Conservation (phyloP, 1,140 invertebrate species). For the Caerostris darwini region DNA sequence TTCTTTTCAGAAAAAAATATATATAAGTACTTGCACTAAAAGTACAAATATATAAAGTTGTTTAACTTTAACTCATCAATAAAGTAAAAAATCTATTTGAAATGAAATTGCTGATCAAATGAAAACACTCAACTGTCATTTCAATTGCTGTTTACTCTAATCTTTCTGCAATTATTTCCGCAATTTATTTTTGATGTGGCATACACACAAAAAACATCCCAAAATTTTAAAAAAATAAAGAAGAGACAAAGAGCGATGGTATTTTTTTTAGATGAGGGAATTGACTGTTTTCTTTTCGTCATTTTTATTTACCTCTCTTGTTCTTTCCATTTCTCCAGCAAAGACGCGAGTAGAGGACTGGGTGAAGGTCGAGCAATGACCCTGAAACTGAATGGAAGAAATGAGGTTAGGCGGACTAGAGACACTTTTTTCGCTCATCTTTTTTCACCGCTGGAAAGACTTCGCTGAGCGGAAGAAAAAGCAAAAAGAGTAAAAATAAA, state of each 20-base stretch:
- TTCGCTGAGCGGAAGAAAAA: background rate
- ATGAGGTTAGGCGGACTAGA: constrained; percentile 7
- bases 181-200: too few species aligned
- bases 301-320: background rate
- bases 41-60: too few species aligned
- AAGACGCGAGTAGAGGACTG: background rate
- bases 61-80: too few species aligned
- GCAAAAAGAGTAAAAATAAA: background rate
- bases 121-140: too few species aligned
- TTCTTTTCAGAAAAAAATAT: too few species aligned
- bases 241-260: background rate
- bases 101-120: too few species aligned
- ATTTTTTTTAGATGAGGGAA: background rate
- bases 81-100: too few species aligned
- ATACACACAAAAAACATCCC: background rate
- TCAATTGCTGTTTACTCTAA: too few species aligned
- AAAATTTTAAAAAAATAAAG: background rate
- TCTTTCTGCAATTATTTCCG: too few species aligned
- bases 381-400: constrained; percentile 46
- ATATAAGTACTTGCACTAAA: too few species aligned
- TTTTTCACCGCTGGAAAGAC: background rate
- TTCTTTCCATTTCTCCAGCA: background rate
- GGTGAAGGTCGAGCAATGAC: constrained; percentile 69
- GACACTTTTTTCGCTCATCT: background rate
- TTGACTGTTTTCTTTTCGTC: background rate